These are phyloP conservation scores for Onychorhynchus coronatus DNA, from an alignment of 2,113 vertebrate species.

Conservation along the genomic window DNA sequence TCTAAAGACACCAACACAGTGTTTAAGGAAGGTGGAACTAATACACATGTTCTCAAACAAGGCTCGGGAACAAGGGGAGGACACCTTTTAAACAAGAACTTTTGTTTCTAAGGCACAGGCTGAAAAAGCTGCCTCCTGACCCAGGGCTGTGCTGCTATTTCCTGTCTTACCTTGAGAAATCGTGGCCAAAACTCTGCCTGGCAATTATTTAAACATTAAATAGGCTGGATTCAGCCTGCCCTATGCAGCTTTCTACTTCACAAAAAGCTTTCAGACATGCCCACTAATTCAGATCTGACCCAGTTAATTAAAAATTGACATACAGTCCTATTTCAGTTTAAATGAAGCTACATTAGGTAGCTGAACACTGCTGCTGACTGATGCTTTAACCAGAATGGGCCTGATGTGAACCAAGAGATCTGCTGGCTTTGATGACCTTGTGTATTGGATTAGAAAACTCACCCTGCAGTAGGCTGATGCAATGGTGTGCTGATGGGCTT, in stretches of 20 bases:
- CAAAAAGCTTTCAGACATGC: background rate
- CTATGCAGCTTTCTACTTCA: background rate
- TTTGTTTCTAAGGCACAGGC: background rate
- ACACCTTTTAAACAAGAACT: background rate
- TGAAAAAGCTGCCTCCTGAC: background rate
- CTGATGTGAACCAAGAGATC: background rate
- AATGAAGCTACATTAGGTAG: background rate
- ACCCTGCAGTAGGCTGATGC: background rate
- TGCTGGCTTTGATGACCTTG: background rate
- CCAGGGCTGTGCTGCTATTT: background rate
- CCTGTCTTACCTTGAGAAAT: background rate
- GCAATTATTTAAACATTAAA: slow-evolving; percentile 11
- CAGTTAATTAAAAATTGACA: slow-evolving; percentile 30
- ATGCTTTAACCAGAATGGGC: background rate
- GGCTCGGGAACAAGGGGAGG: background rate
- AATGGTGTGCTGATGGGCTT: background rate
- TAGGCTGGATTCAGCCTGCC: slow-evolving; percentile 21
- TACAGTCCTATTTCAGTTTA: background rate
- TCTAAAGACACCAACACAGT: background rate
- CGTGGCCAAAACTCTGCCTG: background rate
- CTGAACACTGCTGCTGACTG: background rate
- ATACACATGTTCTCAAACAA: slow-evolving; percentile 17
- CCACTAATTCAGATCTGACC: slow-evolving; percentile 5
- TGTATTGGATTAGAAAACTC: background rate
- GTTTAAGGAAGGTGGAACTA: slow-evolving; percentile 30